A percentile compares a stretch with the other conserved stretches of the same genome.
phyloP scores from a whole-genome alignment of 2,113 vertebrate species.

The Nymphicus hollandicus region DNA sequence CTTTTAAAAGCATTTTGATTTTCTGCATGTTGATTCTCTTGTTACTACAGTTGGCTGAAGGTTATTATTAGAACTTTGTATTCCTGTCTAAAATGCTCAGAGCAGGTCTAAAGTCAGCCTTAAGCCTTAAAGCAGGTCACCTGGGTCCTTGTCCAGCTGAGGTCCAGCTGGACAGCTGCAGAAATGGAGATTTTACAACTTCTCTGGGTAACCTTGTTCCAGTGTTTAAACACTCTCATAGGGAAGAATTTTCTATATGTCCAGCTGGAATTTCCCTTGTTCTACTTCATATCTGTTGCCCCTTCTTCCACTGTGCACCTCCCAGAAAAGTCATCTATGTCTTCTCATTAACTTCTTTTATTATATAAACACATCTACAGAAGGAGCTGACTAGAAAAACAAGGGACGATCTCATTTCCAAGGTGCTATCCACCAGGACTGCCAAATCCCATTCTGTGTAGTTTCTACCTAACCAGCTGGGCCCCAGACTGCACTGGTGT shows the following conservation, averaged over 20 bases:
- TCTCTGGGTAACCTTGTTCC: neutral
- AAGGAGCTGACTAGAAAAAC: neutral
- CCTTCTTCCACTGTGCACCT: neutral
- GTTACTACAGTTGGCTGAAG: neutral
- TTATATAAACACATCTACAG: neutral
- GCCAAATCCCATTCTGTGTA: neutral
- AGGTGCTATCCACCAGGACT: neutral
- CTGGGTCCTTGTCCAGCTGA: neutral
- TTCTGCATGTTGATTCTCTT: neutral
- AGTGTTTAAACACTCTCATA: neutral
- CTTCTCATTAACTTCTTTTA: neutral
- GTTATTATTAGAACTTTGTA: neutral
- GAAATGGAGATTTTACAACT: neutral
- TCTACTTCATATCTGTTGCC: neutral
- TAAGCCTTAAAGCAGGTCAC: neutral
- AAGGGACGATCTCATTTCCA: neutral
- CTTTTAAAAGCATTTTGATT: neutral
- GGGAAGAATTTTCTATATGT: accelerated
- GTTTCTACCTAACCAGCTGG: neutral
- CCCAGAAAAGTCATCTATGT: neutral
- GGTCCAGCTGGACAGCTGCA: too few species aligned
- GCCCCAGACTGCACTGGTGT: neutral
- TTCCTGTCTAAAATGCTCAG: neutral
- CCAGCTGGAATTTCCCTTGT: neutral
- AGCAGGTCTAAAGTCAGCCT: neutral